phyloP scores from a whole-genome alignment of 1,140 invertebrate genomes.

The Oryzaephilus surinamensis region DNA sequence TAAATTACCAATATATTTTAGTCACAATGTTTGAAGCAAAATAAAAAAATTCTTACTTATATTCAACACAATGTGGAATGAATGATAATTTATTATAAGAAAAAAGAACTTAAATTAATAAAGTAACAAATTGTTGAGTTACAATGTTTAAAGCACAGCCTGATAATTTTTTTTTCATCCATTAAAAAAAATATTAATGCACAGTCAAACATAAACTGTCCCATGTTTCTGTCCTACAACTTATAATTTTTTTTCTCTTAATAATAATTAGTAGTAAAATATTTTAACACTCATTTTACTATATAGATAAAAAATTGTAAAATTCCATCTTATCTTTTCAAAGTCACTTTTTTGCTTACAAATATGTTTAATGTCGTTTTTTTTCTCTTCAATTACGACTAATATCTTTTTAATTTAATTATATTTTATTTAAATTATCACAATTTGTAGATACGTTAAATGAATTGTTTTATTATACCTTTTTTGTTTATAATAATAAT shows the following conservation, averaged over 20 bases:
- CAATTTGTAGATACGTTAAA: conserved; percentile 6
- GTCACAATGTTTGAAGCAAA: conserved; percentile 1
- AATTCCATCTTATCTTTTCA: too few relatives aligned
- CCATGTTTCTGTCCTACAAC: too few relatives aligned
- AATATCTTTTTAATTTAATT: conserved; percentile 9
- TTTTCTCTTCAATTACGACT: too few relatives aligned
- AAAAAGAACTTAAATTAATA: conserved; percentile 20
- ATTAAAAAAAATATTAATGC: conserved; percentile 18
- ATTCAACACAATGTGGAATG: conserved; percentile 23
- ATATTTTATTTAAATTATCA: conserved; percentile 7
- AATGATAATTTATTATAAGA: conserved; percentile 23
- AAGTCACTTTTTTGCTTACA: too few relatives aligned
- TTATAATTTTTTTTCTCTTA: conserved; percentile 8
- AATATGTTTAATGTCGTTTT: conserved; percentile 8
- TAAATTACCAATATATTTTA: too few relatives aligned
- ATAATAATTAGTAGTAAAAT: conserved; percentile 2
- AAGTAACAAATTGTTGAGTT: conserved; percentile 15
- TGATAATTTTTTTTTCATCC: too few relatives aligned
- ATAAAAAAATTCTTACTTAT: conserved; percentile 13
- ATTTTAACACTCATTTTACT: too few relatives aligned
- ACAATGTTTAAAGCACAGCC: conserved; percentile 28
- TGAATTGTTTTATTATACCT: too few relatives aligned
- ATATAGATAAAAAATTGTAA: too few relatives aligned
- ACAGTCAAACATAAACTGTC: conserved; percentile 15
- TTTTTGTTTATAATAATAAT: too few relatives aligned